Evolutionary conservation across 2,797 vertebrate genomes (phyloP).

Genomic region (Clarias fuscus): DNA sequence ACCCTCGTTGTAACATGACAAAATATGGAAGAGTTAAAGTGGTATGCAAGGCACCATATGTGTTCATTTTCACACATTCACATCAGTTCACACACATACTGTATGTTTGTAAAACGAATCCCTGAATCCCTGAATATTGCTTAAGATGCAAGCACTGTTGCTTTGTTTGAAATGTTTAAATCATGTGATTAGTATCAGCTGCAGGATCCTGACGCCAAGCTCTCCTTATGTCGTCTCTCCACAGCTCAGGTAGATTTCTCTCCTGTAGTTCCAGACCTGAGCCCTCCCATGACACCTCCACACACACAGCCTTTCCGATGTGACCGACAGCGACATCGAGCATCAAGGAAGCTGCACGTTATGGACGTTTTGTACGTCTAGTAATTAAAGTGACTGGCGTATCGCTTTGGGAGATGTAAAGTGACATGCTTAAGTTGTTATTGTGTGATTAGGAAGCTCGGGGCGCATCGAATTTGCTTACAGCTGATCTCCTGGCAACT

Average conservation of each 20-base stretch:
- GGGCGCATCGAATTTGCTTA: constrained; percentile 51
- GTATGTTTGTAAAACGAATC: too few relatives aligned
- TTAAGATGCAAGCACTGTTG: too few relatives aligned
- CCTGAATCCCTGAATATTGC: too few relatives aligned
- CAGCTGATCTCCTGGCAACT: constrained; percentile 75
- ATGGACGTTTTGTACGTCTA: not conserved
- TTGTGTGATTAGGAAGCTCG: constrained; percentile 56
- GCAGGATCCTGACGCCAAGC: not conserved
- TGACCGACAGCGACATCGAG: not conserved
- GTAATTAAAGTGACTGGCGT: not conserved
- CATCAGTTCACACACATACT: too few relatives aligned
- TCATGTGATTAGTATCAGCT: not conserved
- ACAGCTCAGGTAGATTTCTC: not conserved
- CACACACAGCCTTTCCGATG: not conserved
- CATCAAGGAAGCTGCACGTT: not conserved
- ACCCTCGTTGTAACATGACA: too few relatives aligned
- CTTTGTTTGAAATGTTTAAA: too few relatives aligned
- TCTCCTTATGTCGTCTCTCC: not conserved
- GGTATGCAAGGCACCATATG: too few relatives aligned
- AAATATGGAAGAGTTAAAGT: too few relatives aligned
- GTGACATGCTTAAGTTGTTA: constrained; percentile 59
- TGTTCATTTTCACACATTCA: too few relatives aligned
- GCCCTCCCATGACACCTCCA: not conserved
- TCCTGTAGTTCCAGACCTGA: not conserved
- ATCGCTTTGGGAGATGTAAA: not conserved